Conservation (phyloP, 2,888 invertebrate genomes). For the Synanthedon andrenaeformis region DNA sequence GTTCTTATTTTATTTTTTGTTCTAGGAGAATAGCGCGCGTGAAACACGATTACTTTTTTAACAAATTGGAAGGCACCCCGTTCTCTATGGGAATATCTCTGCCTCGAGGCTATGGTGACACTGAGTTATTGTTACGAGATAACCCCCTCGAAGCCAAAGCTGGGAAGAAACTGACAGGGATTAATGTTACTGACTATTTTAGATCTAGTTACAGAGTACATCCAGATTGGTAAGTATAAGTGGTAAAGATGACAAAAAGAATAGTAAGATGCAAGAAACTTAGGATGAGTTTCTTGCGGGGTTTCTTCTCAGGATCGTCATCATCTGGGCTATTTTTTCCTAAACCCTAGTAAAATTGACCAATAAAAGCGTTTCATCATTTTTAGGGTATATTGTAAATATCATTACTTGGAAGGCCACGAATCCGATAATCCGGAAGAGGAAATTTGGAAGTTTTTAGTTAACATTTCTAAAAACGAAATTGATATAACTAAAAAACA, state of each 20-base stretch:
- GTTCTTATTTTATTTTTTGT: slow-evolving; percentile 3
- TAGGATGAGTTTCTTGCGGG: too few species aligned
- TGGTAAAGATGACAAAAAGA: too few species aligned
- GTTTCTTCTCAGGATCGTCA: too few species aligned
- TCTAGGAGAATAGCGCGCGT: slow-evolving; percentile 78
- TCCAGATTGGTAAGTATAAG: slow-evolving; percentile 78
- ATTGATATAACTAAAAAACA: slow-evolving; percentile 53
- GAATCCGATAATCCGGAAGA: slow-evolving; percentile 79
- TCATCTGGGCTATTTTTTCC: too few species aligned
- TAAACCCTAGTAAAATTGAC: too few species aligned
- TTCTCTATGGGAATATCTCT: slow-evolving; percentile 89
- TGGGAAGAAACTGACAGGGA: slow-evolving; percentile 74
- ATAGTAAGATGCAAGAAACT: too few species aligned
- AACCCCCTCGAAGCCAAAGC: slow-evolving; percentile 78
- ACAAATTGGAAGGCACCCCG: slow-evolving; percentile 84
- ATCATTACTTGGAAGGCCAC: slow-evolving; percentile 84
- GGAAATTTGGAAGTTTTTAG: slow-evolving; percentile 81
- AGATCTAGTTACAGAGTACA: slow-evolving; percentile 83
- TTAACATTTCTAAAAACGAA: slow-evolving; percentile 69
- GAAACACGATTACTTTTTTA: slow-evolving; percentile 85
- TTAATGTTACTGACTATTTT: slow-evolving; percentile 80
- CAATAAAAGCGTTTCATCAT: not conserved
- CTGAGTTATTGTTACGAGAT: slow-evolving; percentile 81
- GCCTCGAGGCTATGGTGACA: slow-evolving; percentile 83
- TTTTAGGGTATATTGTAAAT: slow-evolving; percentile 84